Evolutionary conservation across 2,888 invertebrate genomes (phyloP), one percentile per base, ranked within the genome.

Genomic region (Lasioglossum pauxillum): DNA sequence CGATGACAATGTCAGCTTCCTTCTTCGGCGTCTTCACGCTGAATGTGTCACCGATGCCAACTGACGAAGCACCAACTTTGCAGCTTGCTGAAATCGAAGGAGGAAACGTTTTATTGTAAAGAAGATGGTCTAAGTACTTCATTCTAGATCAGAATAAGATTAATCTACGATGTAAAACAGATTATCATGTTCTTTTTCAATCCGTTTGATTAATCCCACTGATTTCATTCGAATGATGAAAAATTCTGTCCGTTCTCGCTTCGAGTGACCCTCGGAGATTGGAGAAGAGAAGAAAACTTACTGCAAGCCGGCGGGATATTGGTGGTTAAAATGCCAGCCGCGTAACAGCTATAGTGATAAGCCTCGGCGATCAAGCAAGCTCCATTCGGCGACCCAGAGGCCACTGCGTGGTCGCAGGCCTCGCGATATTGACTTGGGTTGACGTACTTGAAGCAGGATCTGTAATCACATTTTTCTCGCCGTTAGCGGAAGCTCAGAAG

Each of bases 1-100:
- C 96, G 80, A 99, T 96, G 0, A 99, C 96, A 82, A 99, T 96
- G 93, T 99, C 99, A 2, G 98, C 98, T 87, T 98, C 96, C 86
- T 97, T 97, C 86, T 96, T 96, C 0, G 98, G 98, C 44, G 96
- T 93, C 91, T 97, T 97, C 0, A 97, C 95, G 78, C 96, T 96
- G 94, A 97, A 97, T 31, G 94, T 95, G 23, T 97, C 97, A 0
- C 97, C 97, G 0, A 97, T 90, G 7, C 95, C 95, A 53, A 96
- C 94, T 1, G 95, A 92, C 27, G 94, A 91, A 31, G 95, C 95
- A 8, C 95, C 95, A 75, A 96, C 96, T 74, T 94, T 94, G 92
- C 96, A 96, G 88, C 93, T 94, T 38, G 94, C 96, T 96, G 89
- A 31, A 82, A 79, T 12, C 86, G 80, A 49, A 80, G 0, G 1